These are phyloP conservation scores for Caenorhabditis panamensis DNA, from an alignment of 2,888 invertebrate species.

Conservation along the genomic window DNA sequence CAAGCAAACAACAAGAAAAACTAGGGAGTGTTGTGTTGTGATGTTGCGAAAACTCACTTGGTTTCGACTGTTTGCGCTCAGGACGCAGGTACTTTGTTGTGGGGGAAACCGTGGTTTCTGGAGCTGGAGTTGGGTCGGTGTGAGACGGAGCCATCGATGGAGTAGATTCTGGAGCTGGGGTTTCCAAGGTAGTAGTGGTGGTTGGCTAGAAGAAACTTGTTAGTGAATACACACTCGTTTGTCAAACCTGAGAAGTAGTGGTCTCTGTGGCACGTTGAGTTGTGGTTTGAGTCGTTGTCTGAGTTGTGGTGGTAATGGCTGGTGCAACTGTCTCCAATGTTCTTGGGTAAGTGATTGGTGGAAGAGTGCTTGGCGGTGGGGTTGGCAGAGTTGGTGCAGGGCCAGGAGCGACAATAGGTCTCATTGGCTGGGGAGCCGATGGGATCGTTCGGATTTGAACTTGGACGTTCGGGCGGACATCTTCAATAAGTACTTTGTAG, in stretches of 20 bases:
- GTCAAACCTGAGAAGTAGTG: slow-evolving; percentile 22
- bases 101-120: slow-evolving; percentile 48
- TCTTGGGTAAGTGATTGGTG: slow-evolving; percentile 64
- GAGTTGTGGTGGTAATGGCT: slow-evolving; percentile 28
- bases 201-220: slow-evolving; percentile 27
- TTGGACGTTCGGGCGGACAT: slow-evolving; percentile 59
- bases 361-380: slow-evolving; percentile 52
- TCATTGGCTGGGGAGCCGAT: slow-evolving; percentile 37
- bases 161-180: slow-evolving; percentile 55
- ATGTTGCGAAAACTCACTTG: slow-evolving; percentile 56
- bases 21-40: slow-evolving; percentile 18
- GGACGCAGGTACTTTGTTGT: slow-evolving; percentile 68
- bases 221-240: neutral
- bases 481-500: slow-evolving; percentile 13
- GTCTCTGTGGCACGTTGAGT: slow-evolving; percentile 13
- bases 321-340: slow-evolving; percentile 31
- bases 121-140: slow-evolving; percentile 55
- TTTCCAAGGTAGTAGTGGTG: slow-evolving; percentile 59
- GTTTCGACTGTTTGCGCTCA: slow-evolving; percentile 66
- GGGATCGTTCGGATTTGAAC: slow-evolving; percentile 64
- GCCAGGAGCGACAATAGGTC: slow-evolving; percentile 30
- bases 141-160: slow-evolving; percentile 60
- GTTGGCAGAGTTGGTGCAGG: slow-evolving; percentile 55
- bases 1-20: slow-evolving; percentile 50
- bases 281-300: slow-evolving; percentile 16